These are phyloP conservation scores for Sceloporus undulatus DNA, from an alignment of 2,113 vertebrate genomes.

Conservation along the genomic window DNA sequence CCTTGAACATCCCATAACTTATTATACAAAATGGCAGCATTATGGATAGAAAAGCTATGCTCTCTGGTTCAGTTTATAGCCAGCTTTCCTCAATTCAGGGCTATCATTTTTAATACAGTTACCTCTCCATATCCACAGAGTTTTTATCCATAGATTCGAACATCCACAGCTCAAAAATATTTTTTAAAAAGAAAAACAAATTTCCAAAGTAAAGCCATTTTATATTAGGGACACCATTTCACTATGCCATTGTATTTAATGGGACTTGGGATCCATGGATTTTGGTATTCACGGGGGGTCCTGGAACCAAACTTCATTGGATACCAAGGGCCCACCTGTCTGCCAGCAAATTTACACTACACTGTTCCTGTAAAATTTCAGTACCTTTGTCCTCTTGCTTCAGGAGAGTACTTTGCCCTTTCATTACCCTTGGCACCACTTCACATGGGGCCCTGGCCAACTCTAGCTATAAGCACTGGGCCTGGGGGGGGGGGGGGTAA, in stretches of 20 bases:
- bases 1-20: neutral
- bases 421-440: neutral
- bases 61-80: neutral
- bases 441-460: neutral
- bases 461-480: neutral
- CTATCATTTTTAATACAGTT: too few species aligned
- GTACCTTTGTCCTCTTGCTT: neutral
- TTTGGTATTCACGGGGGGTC: too few species aligned
- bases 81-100: neutral
- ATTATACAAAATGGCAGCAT: neutral
- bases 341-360: neutral
- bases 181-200: too few species aligned
- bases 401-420: neutral
- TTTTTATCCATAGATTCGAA: too few species aligned
- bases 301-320: too few species aligned
- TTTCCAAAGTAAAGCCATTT: too few species aligned
- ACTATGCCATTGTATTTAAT: too few species aligned
- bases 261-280: too few species aligned
- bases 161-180: too few species aligned
- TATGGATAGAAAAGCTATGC: neutral
- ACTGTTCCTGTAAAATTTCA: neutral
- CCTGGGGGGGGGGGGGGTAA: neutral
- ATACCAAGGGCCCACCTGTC: too few species aligned
- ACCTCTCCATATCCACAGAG: too few species aligned
- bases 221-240: too few species aligned